Conservation (phyloP, 2,113 vertebrate species). For the Montifringilla adamsi region DNA sequence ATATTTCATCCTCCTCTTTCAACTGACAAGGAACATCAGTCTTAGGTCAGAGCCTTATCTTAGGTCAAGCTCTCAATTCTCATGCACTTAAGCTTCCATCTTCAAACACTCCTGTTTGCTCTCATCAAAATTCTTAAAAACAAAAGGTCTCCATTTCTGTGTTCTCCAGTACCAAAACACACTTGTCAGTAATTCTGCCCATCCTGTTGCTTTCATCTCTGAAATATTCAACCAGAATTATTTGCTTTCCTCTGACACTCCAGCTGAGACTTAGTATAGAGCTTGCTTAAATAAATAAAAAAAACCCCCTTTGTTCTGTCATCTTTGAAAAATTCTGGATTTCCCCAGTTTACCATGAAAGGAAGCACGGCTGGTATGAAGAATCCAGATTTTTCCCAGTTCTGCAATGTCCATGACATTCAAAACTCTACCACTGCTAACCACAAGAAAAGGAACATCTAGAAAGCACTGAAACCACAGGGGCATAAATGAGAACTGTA, state of each 20-base stretch:
- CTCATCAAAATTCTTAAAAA: not conserved
- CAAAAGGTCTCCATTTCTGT: not conserved
- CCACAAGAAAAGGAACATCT: conserved; percentile 16
- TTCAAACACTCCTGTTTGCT: conserved; percentile 7
- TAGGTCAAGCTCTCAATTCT: conserved; percentile 22
- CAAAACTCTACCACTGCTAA: not conserved
- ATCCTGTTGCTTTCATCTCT: not conserved
- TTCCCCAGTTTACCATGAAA: not conserved
- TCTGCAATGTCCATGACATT: not conserved
- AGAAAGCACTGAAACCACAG: conserved; percentile 4
- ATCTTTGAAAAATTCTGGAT: not conserved
- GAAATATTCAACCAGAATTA: not conserved
- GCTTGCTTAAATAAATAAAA: not conserved
- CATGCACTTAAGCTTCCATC: conserved; percentile 16
- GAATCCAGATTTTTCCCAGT: not conserved
- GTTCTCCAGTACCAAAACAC: not conserved
- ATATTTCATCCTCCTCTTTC: conserved; percentile 48
- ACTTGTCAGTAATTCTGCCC: not conserved
- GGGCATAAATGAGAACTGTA: not conserved
- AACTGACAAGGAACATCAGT: conserved; percentile 22
- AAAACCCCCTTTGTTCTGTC: not conserved
- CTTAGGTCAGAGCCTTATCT: conserved; percentile 51
- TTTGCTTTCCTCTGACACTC: not conserved
- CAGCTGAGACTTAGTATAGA: not conserved
- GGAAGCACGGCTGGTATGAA: not conserved